Base-by-base conservation (phyloP, 1,140 invertebrate genomes). In the Drosophila ohnishii region DNA sequence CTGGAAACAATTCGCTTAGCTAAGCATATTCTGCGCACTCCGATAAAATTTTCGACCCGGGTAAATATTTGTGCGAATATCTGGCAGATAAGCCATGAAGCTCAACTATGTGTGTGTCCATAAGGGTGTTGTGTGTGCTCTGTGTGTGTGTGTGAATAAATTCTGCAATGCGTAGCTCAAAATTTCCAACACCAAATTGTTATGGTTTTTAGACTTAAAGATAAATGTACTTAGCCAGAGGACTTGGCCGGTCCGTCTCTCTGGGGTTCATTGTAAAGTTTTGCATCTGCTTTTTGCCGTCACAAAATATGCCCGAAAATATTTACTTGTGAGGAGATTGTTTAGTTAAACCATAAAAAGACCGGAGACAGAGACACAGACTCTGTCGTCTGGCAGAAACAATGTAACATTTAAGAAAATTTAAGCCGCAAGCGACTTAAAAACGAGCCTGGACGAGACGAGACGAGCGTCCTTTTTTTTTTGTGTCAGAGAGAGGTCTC, bases 261-360 rank as follows among this genome's bases (percentile, higher is more conserved):
- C 47, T 5, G 9, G 55, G 14, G 30, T 32, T 30, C 14, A 44
- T 44, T 35, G 75, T 55, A 55, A 55, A 37, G 51, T 65, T 64
- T 65, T 59, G 62, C 62, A 65, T 65, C 30, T 65, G 45, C 42
- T 30, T 86, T 86, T 62, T 60, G 79, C 76, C 51, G 1, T 55
- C 8, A 9, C 34, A 55, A 55, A 55, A 86, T 86, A 86, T 86
- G 82, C 77, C 77, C 55, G 73, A 87, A 88, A 88, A 87, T 87
- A 87, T 87, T 87, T 87, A 88, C 84, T 84, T 74, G 79, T 75
- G 84, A 84, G 80, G 56, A 67, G 73, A 76, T 87, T 87, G 76
- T 87, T 87, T 88, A 88, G 83, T 83, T 88, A 88, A 87, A 83
- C 84, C 83, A 82, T 88, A 87, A 86, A 88, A 88, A 88, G 69